Percentiles rank a stretch among this genome's conserved stretches.
phyloP scores from a whole-genome alignment of 2,113 vertebrate genomes.

The Atlantisia rogersi region DNA sequence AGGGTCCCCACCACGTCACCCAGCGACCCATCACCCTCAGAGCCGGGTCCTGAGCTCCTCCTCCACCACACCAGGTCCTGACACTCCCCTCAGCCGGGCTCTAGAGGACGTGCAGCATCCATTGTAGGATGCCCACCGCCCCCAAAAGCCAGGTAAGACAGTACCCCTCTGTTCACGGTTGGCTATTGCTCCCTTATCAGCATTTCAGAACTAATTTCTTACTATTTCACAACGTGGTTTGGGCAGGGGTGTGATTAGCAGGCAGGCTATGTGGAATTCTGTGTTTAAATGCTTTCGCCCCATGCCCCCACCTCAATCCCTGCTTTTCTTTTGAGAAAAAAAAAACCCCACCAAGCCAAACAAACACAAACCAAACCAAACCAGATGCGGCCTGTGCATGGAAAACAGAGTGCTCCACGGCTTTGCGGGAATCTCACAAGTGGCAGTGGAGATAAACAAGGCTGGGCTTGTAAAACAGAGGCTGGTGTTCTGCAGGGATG shows the following conservation, averaged over 20 bases:
- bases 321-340: background rate
- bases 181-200: fast-evolving
- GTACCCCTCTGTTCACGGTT: fast-evolving
- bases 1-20: background rate
- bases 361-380: constrained; percentile 36
- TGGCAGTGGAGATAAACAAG: background rate
- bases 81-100: background rate
- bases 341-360: background rate
- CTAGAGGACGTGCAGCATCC: fast-evolving
- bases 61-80: background rate
- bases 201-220: background rate
- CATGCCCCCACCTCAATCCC: background rate
- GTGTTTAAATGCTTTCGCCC: background rate
- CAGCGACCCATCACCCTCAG: fast-evolving
- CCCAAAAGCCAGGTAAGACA: fast-evolving
- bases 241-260: background rate
- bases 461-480: constrained; percentile 5
- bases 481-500: background rate
- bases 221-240: background rate
- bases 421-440: background rate
- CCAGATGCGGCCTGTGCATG: constrained; percentile 15
- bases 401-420: fast-evolving
- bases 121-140: background rate
- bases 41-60: background rate
- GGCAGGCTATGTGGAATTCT: background rate